These are phyloP conservation scores for Capitella teleta DNA, from an alignment of 1,140 invertebrate species.

Conservation along the genomic window DNA sequence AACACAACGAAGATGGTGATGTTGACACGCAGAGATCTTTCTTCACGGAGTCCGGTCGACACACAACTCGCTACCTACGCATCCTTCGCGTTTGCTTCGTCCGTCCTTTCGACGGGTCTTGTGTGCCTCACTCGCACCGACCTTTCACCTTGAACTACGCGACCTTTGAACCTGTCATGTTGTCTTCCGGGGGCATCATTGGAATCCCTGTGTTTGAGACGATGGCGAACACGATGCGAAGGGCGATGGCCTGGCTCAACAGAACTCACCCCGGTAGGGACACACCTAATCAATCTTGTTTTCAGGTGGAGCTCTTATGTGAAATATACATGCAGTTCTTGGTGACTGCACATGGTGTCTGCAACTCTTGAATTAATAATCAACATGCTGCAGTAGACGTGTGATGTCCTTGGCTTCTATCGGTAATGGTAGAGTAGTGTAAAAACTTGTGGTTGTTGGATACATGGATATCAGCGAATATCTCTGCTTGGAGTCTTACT, in stretches of 20 bases:
- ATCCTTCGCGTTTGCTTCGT: conserved; percentile 3
- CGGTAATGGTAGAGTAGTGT: too few species aligned
- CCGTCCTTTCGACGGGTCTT: background rate
- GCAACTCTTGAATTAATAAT: too few species aligned
- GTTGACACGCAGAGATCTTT: conserved; percentile 6
- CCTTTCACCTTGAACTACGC: conserved; percentile 3
- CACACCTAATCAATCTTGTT: too few species aligned
- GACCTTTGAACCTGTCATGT: conserved; percentile 3
- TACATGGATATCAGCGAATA: too few species aligned
- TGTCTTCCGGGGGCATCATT: conserved; percentile 11
- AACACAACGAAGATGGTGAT: too few species aligned
- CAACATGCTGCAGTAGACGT: too few species aligned
- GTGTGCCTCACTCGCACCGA: background rate
- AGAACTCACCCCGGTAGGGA: conserved; percentile 1
- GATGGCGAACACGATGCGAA: conserved; percentile 9
- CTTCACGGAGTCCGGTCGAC: conserved; percentile 1
- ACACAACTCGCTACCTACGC: conserved; percentile 1
- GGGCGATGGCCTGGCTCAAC: conserved; percentile 12
- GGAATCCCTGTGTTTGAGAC: conserved; percentile 13
- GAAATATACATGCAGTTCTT: too few species aligned
- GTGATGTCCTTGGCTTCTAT: too few species aligned
- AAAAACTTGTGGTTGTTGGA: too few species aligned
- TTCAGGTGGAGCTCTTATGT: too few species aligned
- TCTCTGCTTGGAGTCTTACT: too few species aligned
- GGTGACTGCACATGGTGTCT: too few species aligned